phyloP scores from a whole-genome alignment of 2,113 vertebrate genomes.

The Microtus pennsylvanicus region DNA sequence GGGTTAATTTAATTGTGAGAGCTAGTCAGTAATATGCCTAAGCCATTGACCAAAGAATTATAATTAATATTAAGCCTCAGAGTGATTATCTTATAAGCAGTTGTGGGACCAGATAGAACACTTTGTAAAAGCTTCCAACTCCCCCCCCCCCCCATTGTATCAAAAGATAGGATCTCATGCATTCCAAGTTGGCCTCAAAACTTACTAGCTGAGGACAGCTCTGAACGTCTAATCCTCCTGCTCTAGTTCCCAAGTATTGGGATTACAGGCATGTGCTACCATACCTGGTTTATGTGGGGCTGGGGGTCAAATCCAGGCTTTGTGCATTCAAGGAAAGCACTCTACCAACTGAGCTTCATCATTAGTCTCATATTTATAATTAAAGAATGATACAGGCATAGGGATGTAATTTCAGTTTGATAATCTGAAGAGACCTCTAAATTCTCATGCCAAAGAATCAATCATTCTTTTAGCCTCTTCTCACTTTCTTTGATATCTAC shows the following conservation, averaged over 20 bases:
- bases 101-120: no score
- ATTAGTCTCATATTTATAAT: background rate
- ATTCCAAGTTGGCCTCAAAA: background rate
- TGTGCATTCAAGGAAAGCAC: background rate
- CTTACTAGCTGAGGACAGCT: background rate
- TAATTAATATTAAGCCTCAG: no score
- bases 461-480: slow-evolving; percentile 51
- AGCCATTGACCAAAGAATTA: no score
- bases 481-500: slow-evolving; percentile 1
- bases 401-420: slow-evolving; percentile 51
- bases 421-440: slow-evolving; percentile 51
- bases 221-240: background rate
- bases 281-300: background rate
- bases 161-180: background rate
- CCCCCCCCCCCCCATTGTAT: accelerated
- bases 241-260: background rate
- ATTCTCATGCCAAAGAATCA: slow-evolving; percentile 41
- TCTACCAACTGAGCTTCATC: background rate
- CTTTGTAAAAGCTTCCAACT: no score
- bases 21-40: no score
- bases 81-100: no score
- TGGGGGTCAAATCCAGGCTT: background rate
- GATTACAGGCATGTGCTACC: background rate
- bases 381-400: slow-evolving; percentile 28
- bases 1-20: no score